A percentile compares a stretch with the other conserved stretches of the same genome.
Conservation (phyloP, 2,888 invertebrate species). For the Caenorhabditis imperialis region DNA sequence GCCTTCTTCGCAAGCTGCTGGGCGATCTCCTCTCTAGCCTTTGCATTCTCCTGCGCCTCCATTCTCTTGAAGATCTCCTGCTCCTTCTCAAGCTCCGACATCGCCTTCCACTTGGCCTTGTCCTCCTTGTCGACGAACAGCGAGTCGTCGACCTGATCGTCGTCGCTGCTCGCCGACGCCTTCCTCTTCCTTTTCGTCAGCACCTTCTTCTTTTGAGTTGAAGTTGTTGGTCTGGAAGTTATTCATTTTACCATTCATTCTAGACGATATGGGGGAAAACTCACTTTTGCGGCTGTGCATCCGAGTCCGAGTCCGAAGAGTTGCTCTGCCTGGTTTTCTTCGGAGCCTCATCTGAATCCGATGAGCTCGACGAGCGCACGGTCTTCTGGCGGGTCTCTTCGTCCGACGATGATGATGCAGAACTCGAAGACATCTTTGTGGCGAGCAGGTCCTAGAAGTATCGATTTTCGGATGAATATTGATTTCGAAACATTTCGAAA, state of each 20-base stretch:
- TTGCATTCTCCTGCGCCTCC: constrained; percentile 92
- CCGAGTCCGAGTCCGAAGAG: constrained; percentile 43
- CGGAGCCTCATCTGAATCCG: constrained; percentile 12
- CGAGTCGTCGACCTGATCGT: constrained; percentile 45
- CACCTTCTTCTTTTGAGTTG: constrained; percentile 27
- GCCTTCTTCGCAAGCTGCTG: constrained; percentile 49
- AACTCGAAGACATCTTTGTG: constrained; percentile 30
- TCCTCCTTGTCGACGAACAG: constrained; percentile 97
- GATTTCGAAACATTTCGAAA: too few relatives aligned
- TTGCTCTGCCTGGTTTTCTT: constrained; percentile 20
- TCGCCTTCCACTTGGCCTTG: constrained; percentile 88
- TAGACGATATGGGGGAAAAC: neutral
- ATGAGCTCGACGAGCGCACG: constrained; percentile 9
- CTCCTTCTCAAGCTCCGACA: constrained; percentile 97
- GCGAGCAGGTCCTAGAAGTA: constrained; percentile 30
- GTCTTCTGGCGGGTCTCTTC: constrained; percentile 7
- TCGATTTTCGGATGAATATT: too few relatives aligned
- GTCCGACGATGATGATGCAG: constrained; percentile 44
- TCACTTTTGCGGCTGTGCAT: constrained; percentile 23
- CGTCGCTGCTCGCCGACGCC: constrained; percentile 42
- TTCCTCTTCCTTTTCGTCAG: constrained; percentile 34
- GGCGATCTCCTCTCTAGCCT: constrained; percentile 80
- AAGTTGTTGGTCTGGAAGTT: neutral
- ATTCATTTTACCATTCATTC: neutral
- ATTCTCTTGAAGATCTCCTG: constrained; percentile 96